Evolutionary conservation across 2,113 vertebrate species (phyloP).

Genomic region (Budorcas taxicolor): DNA sequence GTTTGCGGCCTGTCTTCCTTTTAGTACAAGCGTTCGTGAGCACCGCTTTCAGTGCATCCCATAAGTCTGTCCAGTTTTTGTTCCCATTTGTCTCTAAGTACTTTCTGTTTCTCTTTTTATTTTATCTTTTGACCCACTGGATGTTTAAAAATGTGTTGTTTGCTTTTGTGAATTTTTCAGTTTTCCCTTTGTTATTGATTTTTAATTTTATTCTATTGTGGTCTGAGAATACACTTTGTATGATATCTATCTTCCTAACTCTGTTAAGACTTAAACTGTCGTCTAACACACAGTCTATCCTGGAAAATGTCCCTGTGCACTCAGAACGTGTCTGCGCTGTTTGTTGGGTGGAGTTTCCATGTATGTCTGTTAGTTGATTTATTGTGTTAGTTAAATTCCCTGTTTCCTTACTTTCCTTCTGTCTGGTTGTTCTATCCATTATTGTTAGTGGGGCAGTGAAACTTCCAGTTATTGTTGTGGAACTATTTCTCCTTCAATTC

Average conservation of each 20-base stretch:
- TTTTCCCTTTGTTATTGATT: neutral
- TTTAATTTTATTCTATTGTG: neutral
- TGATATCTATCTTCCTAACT: neutral
- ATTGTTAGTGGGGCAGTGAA: rapidly evolving
- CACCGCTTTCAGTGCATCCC: rapidly evolving
- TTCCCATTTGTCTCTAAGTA: neutral
- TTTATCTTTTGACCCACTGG: neutral
- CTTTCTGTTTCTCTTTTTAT: neutral
- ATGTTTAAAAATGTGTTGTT: neutral
- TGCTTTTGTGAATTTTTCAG: neutral
- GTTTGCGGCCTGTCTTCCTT: neutral
- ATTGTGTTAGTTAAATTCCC: rapidly evolving
- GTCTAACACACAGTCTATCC: neutral
- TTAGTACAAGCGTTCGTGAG: rapidly evolving
- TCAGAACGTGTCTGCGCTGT: rapidly evolving
- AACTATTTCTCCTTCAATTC: neutral
- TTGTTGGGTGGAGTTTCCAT: neutral
- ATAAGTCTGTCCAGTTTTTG: rapidly evolving
- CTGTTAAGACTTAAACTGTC: neutral
- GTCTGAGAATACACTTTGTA: neutral
- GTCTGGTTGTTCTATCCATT: rapidly evolving
- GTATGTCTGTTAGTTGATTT: rapidly evolving
- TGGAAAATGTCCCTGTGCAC: neutral
- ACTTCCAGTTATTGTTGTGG: neutral
- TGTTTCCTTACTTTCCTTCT: neutral